Percentiles rank a stretch among this genome's conserved stretches.
These are phyloP conservation scores for Megaustenia siamemsis DNA, from an alignment of 2,888 invertebrate genomes.

Conservation along the genomic window DNA sequence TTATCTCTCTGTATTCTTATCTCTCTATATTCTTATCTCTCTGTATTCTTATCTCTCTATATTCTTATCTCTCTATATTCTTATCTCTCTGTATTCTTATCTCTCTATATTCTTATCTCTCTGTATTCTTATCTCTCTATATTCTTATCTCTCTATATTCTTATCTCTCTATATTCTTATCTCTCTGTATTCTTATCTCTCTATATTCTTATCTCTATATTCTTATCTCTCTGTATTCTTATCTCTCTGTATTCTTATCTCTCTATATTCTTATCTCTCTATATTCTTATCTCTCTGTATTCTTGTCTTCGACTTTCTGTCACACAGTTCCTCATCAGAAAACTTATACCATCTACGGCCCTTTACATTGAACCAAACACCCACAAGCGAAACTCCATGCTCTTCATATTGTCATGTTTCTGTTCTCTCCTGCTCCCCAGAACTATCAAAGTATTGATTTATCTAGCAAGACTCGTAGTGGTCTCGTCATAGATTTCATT, in stretches of 20 bases:
- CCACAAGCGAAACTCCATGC: no score
- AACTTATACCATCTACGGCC: no score
- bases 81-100: no score
- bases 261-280: conserved; percentile 32
- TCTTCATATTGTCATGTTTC: no score
- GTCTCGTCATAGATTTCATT: no score
- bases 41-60: background rate
- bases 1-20: background rate
- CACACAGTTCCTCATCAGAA: no score
- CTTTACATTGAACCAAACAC: no score
- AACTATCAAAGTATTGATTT: no score
- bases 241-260: background rate
- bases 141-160: background rate
- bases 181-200: conserved; percentile 3
- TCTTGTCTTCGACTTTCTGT: no score
- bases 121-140: background rate
- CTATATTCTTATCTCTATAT: background rate
- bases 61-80: no score
- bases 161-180: background rate
- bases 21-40: background rate
- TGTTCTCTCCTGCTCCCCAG: no score
- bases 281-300: conserved; percentile 6
- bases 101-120: background rate
- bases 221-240: background rate
- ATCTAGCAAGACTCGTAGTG: no score